Conservation (phyloP, 2,888 invertebrate genomes). For the Patella caerulea region DNA sequence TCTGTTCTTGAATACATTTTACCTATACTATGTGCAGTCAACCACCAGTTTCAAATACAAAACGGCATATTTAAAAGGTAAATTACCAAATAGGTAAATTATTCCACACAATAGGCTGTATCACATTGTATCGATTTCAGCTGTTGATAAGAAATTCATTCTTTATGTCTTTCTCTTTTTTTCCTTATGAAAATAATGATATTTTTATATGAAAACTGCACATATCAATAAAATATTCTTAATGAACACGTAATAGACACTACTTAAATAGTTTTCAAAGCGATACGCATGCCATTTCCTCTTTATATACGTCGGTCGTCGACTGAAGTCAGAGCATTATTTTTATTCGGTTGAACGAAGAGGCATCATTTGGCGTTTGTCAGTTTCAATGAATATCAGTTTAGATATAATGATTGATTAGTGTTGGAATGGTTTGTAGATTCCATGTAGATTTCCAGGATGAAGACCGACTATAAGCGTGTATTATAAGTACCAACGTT, state of each 20-base stretch:
- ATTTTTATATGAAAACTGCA: too few species aligned
- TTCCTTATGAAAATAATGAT: too few species aligned
- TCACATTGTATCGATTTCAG: too few species aligned
- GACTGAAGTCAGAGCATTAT: background rate
- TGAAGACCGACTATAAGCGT: background rate
- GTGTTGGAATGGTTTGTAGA: background rate
- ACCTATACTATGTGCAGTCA: background rate
- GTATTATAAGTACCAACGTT: constrained; percentile 8
- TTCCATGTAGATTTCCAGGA: background rate
- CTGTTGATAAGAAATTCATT: too few species aligned
- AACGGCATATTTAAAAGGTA: background rate
- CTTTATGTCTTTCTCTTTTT: too few species aligned
- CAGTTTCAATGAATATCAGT: background rate
- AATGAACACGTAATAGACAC: too few species aligned
- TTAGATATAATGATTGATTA: background rate
- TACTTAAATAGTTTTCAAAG: too few species aligned
- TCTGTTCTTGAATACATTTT: background rate
- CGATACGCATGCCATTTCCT: too few species aligned
- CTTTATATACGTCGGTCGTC: too few species aligned
- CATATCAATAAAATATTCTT: too few species aligned
- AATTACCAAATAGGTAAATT: too few species aligned
- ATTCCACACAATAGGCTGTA: too few species aligned
- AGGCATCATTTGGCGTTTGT: constrained; percentile 1
- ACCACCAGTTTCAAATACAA: background rate
- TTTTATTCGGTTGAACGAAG: background rate